Percentiles rank a stretch among this genome's conserved stretches.
Evolutionary conservation across 1,140 invertebrate species (phyloP).

Genomic region (Brachionus rotundiformis): DNA sequence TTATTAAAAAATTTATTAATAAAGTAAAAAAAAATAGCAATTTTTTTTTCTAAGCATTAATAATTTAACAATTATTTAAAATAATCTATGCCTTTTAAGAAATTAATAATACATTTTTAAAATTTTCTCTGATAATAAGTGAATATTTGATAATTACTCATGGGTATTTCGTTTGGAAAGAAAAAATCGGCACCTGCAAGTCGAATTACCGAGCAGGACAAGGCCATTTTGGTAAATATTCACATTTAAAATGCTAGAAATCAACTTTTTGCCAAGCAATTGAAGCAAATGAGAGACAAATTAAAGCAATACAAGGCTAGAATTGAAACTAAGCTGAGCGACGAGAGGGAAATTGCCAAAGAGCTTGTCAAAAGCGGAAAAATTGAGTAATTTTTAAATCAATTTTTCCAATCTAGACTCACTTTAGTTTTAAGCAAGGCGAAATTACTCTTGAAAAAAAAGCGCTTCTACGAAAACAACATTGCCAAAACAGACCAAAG

Average conservation of each 20-base stretch:
- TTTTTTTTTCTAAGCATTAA: not conserved
- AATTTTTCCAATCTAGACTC: not conserved
- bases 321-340: slow-evolving; percentile 28
- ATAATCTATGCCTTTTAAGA: not conserved
- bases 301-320: slow-evolving; percentile 7
- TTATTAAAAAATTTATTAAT: not conserved
- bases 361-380: slow-evolving; percentile 46
- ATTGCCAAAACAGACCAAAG: slow-evolving; percentile 36
- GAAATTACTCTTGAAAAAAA: slow-evolving; percentile 46
- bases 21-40: too few species aligned
- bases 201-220: slow-evolving; percentile 26
- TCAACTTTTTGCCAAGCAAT: slow-evolving; percentile 41
- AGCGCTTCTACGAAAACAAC: slow-evolving; percentile 36
- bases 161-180: slow-evolving; percentile 29
- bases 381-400: slow-evolving; percentile 45
- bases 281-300: slow-evolving; percentile 49
- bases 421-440: not conserved
- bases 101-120: not conserved
- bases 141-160: not conserved
- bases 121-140: not conserved
- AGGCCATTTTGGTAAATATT: not conserved
- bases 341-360: slow-evolving; percentile 51
- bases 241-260: not conserved
- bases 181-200: not conserved
- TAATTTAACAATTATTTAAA: not conserved